Base-by-base conservation (phyloP, 2,888 invertebrate species). In the Polyommatus icarus region DNA sequence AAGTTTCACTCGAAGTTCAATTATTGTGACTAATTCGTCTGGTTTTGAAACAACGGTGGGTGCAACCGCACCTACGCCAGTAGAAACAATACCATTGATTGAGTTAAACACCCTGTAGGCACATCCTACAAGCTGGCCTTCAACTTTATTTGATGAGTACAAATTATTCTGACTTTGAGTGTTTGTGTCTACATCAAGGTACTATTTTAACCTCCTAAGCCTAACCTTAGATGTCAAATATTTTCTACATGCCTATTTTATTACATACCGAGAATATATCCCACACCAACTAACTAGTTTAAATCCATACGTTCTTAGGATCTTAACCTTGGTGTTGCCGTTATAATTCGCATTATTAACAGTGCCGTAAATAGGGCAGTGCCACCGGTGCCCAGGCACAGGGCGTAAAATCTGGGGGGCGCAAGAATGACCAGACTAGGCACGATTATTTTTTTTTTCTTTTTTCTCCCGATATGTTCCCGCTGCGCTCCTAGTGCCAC, bases 21-120 rank as follows among this genome's bases (percentile, higher is more conserved):
- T 88, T 88, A 90, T 89, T 89, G 87, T 87, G 87, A 89, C 88
- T 89, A 89, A 91, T 91, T 88, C 82, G 87, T 85, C 86, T 88
- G 84, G 85, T 85, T 91, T 88, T 83, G 84, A 85, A 87, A 85
- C 83, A 83, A 83, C 83, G 83, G 92, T 91, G 91, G 91, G 91
- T 90, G 90, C 90, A 90, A 89, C 89, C 83, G 87, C 87, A 82
- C 90, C 91, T 88, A 91, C 91, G 87, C 86, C 78, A 76, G 82
- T 83, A 86, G 83, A 89, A 88, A 92, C 92, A 91, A 91, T 91
- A 78, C 71, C 77, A 61, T 20, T 57, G 78, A 79, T 76, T 78
- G 76, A 76, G 76, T 79, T 78, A 78, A 79, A 78, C 73, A 75
- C 32, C 75, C 50, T 75, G 79, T 20, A 36, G 57, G 75, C 76